Percentiles rank a stretch among this genome's conserved stretches.
Evolutionary conservation across 2,888 invertebrate species (phyloP).

Genomic region (Lochmaea capreae): DNA sequence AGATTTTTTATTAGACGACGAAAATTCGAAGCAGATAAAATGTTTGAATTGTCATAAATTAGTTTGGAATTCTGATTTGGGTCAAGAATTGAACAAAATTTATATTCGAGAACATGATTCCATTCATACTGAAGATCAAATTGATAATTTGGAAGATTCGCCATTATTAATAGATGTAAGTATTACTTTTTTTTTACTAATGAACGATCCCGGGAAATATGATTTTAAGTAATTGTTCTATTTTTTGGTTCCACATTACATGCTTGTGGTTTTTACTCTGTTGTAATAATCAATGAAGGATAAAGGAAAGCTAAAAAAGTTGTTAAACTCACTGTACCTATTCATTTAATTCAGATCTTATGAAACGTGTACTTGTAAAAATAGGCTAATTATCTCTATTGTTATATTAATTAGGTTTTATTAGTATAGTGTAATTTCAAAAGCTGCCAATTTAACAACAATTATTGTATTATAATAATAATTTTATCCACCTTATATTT

Average conservation of each 20-base stretch:
- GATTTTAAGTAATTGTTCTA: not conserved
- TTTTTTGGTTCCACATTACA: not conserved
- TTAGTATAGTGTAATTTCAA: too few relatives aligned
- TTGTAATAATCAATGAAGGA: not conserved
- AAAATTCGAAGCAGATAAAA: slow-evolving; percentile 53
- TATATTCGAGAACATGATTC: slow-evolving; percentile 34
- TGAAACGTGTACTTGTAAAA: not conserved
- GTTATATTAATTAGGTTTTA: not conserved
- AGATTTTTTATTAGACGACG: slow-evolving; percentile 61
- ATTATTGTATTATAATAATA: too few relatives aligned
- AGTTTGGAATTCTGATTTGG: slow-evolving; percentile 36
- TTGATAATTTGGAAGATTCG: slow-evolving; percentile 60
- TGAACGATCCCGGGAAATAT: too few relatives aligned
- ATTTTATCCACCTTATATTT: too few relatives aligned
- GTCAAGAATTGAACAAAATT: slow-evolving; percentile 18
- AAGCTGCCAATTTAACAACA: too few relatives aligned
- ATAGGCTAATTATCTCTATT: not conserved
- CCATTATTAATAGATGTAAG: slow-evolving; percentile 62
- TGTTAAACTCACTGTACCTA: not conserved
- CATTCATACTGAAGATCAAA: slow-evolving; percentile 49
- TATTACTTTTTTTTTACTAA: slow-evolving; percentile 20
- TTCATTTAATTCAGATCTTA: not conserved
- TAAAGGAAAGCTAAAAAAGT: not conserved
- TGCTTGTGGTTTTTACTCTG: not conserved
- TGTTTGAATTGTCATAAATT: slow-evolving; percentile 45